Base-by-base conservation (phyloP, 2,888 invertebrate genomes). In the Sphaerophoria rueppellii region DNA sequence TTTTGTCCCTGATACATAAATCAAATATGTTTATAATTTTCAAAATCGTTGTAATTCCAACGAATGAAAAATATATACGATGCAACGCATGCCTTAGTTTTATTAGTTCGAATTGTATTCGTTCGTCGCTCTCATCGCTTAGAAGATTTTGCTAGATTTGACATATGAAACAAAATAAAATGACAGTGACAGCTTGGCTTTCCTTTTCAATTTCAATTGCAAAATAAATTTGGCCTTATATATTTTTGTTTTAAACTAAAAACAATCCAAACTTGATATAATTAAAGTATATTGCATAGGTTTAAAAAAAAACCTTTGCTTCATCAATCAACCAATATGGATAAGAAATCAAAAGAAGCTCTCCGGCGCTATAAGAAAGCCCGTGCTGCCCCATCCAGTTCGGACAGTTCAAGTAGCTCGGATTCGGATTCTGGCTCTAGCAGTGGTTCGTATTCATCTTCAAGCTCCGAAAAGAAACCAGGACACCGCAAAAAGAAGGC, bases 401-500 rank as follows among this genome's bases (percentile, higher is more conserved):
- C 91, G 7, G 90, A 90, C 52, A 90, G 90, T 11, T 89, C 89
- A 40, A 91, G 90, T 65, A 85, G 85, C 43, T 89, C 89, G 0
- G 89, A 89, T 61, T 90, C 91, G 4, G 91, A 91, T 6, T 90
- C 91, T 0, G 90, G 89, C 12, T 90, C 90, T 3, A 88, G 88
- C 43, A 91, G 90, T 46, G 88, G 88, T 86, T 90, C 92, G 0
- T 91, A 90, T 71, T 91, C 91, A 50, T 88, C 89, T 0, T 88
- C 88, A 0, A 91, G 91, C 81, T 89, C 90, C 0, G 90, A 91
- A 52, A 87, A 87, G 16, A 87, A 87, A 24, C 16, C 85, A 4
- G 80, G 71, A 0, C 79, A 92, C 79, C 93, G 93, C 81, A 93
- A 93, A 46, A 91, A 94, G 92, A 92, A 91, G 88, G 81, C 93